These are phyloP conservation scores for Terrapene triunguis DNA, from an alignment of 2,113 vertebrate species.

Conservation along the genomic window DNA sequence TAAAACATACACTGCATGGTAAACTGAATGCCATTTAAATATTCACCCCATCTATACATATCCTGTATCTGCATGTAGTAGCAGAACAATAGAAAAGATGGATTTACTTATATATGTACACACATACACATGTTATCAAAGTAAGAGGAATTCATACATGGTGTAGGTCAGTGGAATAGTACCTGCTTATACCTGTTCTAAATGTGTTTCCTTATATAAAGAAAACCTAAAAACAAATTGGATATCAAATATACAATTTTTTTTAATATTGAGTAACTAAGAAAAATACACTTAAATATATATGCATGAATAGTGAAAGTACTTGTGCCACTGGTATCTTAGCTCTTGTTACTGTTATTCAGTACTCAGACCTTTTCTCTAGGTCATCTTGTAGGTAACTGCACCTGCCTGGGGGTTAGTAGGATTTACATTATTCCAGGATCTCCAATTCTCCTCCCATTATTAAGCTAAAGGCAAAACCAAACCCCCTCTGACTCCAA, in stretches of 20 bases:
- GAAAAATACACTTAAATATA: background rate
- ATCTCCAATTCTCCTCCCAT: background rate
- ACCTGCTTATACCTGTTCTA: background rate
- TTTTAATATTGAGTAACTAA: background rate
- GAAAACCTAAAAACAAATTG: background rate
- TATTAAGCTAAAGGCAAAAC: conserved; percentile 11
- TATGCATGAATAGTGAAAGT: too few species aligned
- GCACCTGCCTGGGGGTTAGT: background rate
- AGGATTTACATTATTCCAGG: background rate
- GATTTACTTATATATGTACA: background rate
- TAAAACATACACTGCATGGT: background rate
- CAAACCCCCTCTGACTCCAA: background rate
- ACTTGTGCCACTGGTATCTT: background rate
- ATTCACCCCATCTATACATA: background rate
- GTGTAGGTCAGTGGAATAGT: background rate
- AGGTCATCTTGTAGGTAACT: background rate
- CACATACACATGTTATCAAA: background rate
- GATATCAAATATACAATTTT: background rate
- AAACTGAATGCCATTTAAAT: background rate
- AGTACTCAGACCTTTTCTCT: background rate
- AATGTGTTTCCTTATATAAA: background rate
- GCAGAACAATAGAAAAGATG: background rate
- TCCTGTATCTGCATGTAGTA: background rate
- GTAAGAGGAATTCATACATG: background rate
- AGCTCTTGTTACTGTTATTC: background rate